Conservation (phyloP, 1,140 invertebrate species). For the Diabrotica undecimpunctata region DNA sequence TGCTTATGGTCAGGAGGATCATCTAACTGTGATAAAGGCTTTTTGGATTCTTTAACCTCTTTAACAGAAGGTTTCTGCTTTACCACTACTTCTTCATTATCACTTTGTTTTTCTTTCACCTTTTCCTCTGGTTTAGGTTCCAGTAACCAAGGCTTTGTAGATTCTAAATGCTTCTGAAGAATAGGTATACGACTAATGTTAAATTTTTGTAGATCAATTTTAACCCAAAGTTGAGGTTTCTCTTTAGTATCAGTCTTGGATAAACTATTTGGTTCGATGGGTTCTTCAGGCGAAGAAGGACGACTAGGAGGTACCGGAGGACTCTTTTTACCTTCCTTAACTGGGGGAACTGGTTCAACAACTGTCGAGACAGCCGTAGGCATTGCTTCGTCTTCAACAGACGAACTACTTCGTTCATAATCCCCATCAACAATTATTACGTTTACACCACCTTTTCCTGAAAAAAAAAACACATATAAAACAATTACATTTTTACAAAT, state of each 20-base stretch:
- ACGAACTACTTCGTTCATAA: constrained; percentile 44
- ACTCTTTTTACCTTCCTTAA: constrained; percentile 17
- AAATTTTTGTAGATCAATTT: constrained; percentile 38
- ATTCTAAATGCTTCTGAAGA: constrained; percentile 29
- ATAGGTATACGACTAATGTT: constrained; percentile 24
- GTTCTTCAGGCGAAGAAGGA: constrained; percentile 8
- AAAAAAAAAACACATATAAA: constrained; percentile 17
- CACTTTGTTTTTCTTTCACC: not conserved
- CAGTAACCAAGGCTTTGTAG: constrained; percentile 11
- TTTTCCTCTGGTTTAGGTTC: constrained; percentile 17
- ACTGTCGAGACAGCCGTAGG: constrained; percentile 24
- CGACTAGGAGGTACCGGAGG: constrained; percentile 6
- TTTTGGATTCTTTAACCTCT: not conserved
- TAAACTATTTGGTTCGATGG: not conserved
- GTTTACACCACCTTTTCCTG: constrained; percentile 40
- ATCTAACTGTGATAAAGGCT: constrained; percentile 8
- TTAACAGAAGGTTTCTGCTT: not conserved
- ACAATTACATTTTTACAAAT: not conserved
- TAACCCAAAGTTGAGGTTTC: constrained; percentile 27
- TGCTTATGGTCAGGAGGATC: constrained; percentile 22
- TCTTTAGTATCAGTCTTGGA: constrained; percentile 10
- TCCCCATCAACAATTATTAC: constrained; percentile 44
- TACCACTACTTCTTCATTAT: not conserved
- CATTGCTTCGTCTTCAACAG: constrained; percentile 44
- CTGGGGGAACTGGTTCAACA: constrained; percentile 32